Percentiles rank a stretch among this genome's conserved stretches.
Evolutionary conservation across 2,113 vertebrate genomes (phyloP).

Genomic region (Ophiodon elongatus): DNA sequence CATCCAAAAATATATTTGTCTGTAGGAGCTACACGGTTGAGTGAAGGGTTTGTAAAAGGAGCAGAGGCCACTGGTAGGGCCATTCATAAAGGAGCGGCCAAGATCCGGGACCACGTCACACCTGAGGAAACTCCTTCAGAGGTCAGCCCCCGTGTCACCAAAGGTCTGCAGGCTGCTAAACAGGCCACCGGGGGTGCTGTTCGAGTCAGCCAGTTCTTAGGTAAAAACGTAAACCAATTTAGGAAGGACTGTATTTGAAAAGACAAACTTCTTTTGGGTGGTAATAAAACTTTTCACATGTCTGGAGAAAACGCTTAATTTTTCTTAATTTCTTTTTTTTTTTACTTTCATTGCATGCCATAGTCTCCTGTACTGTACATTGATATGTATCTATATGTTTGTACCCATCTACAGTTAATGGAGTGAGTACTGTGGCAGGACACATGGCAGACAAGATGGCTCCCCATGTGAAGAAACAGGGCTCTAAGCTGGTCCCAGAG

Average conservation of each 20-base stretch:
- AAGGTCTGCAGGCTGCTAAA: conserved; percentile 88
- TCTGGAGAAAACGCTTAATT: neutral
- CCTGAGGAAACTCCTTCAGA: conserved; percentile 93
- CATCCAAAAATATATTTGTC: conserved; percentile 8
- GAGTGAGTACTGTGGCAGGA: conserved; percentile 90
- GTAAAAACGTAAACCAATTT: conserved; percentile 77
- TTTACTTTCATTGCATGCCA: neutral
- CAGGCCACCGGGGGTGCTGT: conserved; percentile 92
- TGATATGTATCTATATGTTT: neutral
- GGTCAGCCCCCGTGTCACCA: conserved; percentile 90
- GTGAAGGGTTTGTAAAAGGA: conserved; percentile 90
- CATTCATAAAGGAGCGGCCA: conserved; percentile 92
- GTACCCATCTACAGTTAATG: conserved; percentile 86
- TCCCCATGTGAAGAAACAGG: conserved; percentile 94
- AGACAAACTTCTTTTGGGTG: neutral
- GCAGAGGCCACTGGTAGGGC: conserved; percentile 92
- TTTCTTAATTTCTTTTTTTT: neutral
- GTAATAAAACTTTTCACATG: neutral
- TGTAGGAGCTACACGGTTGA: conserved; percentile 92
- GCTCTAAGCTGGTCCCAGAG: conserved; percentile 93
- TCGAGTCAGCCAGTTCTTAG: conserved; percentile 93
- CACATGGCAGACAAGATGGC: conserved; percentile 91
- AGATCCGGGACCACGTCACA: conserved; percentile 91
- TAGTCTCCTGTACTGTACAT: neutral
- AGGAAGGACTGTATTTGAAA: neutral